A percentile compares a stretch with the other conserved stretches of the same genome.
Conservation (phyloP, 2,113 vertebrate genomes). For the Archocentrus centrarchus region DNA sequence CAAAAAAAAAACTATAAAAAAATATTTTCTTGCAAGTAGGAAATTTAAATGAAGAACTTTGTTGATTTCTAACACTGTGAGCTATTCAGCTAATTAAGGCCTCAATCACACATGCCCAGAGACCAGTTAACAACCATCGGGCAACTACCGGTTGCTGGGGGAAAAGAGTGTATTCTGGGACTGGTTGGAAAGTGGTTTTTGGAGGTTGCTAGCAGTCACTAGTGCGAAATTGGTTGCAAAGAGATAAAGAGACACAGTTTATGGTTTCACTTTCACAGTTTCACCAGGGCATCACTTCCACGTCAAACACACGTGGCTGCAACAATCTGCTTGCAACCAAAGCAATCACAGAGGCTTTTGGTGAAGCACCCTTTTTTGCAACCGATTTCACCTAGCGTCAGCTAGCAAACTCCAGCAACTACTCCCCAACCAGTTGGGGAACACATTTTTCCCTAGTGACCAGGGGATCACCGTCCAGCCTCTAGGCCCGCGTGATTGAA, state of each 20-base stretch:
- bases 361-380: background rate
- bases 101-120: background rate
- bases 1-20: background rate
- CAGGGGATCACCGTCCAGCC: background rate
- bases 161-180: background rate
- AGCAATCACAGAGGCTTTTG: background rate
- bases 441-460: background rate
- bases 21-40: no score
- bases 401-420: background rate
- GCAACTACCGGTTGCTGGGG: background rate
- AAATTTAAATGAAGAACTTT: no score
- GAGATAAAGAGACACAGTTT: background rate
- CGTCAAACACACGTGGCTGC: background rate
- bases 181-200: background rate
- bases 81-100: background rate
- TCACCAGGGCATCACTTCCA: background rate
- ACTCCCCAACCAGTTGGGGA: background rate
- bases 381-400: rapidly evolving
- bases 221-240: no score
- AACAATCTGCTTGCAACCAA: background rate
- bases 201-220: no score
- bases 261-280: background rate
- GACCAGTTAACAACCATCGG: background rate
- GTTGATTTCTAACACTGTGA: background rate
- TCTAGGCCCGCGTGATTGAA: background rate